A percentile compares a stretch with the other conserved stretches of the same genome.
These are phyloP conservation scores for Creontiades dilutus DNA, from an alignment of 2,888 invertebrate genomes.

Conservation along the genomic window DNA sequence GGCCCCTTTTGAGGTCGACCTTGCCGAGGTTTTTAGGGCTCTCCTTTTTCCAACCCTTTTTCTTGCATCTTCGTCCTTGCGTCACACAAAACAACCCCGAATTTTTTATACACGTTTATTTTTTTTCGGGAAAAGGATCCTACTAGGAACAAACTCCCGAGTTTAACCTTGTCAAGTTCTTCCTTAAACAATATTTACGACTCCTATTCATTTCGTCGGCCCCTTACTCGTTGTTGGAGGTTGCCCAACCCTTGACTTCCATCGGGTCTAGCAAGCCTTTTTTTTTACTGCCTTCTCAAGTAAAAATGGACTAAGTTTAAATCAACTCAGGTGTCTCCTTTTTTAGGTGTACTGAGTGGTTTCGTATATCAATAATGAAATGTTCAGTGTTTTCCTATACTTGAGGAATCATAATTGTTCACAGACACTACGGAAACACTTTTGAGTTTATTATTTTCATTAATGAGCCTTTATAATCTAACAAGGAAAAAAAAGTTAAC, in stretches of 20 bases:
- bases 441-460: no score
- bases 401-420: not conserved
- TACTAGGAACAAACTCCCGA: not conserved
- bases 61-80: constrained; percentile 49
- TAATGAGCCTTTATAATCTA: no score
- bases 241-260: not conserved
- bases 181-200: constrained; percentile 63
- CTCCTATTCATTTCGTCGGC: constrained; percentile 52
- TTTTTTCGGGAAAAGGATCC: constrained; percentile 3
- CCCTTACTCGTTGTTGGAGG: constrained; percentile 19
- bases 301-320: constrained; percentile 47
- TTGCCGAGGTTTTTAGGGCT: not conserved
- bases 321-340: constrained; percentile 46
- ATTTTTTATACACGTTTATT: constrained; percentile 21
- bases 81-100: constrained; percentile 55
- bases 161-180: constrained; percentile 57
- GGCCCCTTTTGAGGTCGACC: constrained; percentile 39
- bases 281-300: not conserved
- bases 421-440: no score
- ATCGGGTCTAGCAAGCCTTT: not conserved
- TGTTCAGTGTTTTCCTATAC: not conserved
- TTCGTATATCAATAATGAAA: not conserved
- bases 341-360: not conserved
- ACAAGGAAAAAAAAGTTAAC: no score
- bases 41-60: constrained; percentile 51